Evolutionary conservation across 2,888 invertebrate genomes (phyloP).

Genomic region (Rotaria socialis): DNA sequence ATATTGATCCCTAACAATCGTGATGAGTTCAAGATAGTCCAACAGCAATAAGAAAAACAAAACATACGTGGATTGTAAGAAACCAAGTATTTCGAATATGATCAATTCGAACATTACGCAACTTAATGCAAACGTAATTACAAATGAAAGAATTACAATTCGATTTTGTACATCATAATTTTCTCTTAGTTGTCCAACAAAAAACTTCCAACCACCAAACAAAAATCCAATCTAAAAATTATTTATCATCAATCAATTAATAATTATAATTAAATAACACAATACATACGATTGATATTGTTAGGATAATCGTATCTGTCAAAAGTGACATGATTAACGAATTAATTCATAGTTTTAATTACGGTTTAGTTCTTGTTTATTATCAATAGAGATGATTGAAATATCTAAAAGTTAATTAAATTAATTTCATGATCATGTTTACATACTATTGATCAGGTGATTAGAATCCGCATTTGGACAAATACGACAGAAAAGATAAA

Average conservation of each 20-base stretch:
- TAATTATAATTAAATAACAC: background rate
- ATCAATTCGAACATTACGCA: constrained; percentile 98
- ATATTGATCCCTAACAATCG: no score
- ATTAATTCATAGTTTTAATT: background rate
- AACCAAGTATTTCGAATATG: constrained; percentile 93
- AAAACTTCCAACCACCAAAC: constrained; percentile 93
- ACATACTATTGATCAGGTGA: background rate
- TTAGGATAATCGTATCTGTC: constrained; percentile 45
- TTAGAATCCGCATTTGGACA: background rate
- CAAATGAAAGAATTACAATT: constrained; percentile 88
- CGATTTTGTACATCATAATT: constrained; percentile 80
- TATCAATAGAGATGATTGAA: background rate
- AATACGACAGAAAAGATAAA: background rate
- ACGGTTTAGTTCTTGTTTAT: background rate
- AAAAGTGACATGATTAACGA: constrained; percentile 43
- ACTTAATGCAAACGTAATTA: constrained; percentile 87
- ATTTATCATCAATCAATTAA: background rate
- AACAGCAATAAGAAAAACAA: background rate
- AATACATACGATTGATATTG: constrained; percentile 41
- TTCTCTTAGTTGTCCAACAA: constrained; percentile 88
- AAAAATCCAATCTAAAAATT: constrained; percentile 79
- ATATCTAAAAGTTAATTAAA: background rate
- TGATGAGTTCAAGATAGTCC: no score
- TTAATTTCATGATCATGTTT: background rate
- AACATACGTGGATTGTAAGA: constrained; percentile 78